Evolutionary conservation across 2,888 invertebrate genomes (phyloP).

Genomic region (Pogonocherus hispidulus): DNA sequence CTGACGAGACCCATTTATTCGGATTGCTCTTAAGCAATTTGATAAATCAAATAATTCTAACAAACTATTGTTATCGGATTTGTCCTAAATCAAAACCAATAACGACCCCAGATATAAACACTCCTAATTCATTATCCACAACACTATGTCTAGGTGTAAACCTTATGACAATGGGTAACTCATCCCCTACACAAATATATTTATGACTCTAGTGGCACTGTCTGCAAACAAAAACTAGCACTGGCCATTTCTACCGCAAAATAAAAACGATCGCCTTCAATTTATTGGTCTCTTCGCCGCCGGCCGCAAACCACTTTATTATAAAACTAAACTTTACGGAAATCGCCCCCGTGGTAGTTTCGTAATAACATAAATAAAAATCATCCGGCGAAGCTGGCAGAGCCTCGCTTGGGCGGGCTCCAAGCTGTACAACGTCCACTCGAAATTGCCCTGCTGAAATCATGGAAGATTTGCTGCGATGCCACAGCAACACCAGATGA

Average conservation of each 20-base stretch:
- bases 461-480: neutral
- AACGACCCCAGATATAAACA: no score
- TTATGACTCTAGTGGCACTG: no score
- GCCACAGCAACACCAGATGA: neutral
- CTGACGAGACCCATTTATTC: no score
- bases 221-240: neutral
- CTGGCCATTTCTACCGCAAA: neutral
- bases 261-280: neutral
- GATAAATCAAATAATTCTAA: no score
- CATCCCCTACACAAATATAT: no score
- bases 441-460: neutral
- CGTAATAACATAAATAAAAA: neutral
- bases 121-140: no score
- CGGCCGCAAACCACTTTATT: neutral
- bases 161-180: no score
- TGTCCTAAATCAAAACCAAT: no score
- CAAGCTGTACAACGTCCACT: neutral
- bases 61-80: no score
- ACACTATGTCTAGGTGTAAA: no score
- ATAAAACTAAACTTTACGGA: neutral
- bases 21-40: no score
- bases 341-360: neutral
- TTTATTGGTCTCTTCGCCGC: neutral
- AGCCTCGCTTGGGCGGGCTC: neutral
- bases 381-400: neutral